Conservation (phyloP, 2,113 vertebrate species). For the Sphyrna mokarran region DNA sequence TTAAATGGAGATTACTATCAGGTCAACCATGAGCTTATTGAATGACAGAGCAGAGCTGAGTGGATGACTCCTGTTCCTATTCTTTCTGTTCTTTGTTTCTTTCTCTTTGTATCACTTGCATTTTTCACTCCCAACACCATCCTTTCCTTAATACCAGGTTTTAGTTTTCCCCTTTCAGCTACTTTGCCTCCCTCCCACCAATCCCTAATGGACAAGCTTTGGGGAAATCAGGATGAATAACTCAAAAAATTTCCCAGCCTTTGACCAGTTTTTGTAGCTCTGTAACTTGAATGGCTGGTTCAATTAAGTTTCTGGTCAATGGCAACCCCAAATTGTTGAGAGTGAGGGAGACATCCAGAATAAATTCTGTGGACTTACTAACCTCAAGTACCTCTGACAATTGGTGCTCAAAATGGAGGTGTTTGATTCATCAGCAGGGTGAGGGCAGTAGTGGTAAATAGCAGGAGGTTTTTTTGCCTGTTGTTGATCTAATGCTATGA, state of each 20-base stretch:
- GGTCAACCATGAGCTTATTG: too few relatives aligned
- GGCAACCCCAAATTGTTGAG: too few relatives aligned
- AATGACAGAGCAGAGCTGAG: too few relatives aligned
- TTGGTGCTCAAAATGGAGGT: not conserved
- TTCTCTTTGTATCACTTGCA: not conserved
- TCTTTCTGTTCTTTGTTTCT: not conserved
- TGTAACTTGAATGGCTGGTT: too few relatives aligned
- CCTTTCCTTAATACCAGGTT: not conserved
- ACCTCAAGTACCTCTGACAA: not conserved
- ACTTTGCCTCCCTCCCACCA: not conserved
- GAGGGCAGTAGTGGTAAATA: not conserved
- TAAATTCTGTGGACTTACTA: not conserved
- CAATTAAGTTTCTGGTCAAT: too few relatives aligned
- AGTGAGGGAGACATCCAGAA: not conserved
- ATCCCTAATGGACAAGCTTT: not conserved
- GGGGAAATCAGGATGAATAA: too few relatives aligned
- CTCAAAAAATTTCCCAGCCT: too few relatives aligned
- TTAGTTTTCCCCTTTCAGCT: not conserved
- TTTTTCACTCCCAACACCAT: not conserved
- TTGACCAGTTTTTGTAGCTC: too few relatives aligned
- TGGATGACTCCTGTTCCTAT: not conserved
- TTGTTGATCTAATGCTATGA: not conserved
- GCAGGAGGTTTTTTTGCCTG: not conserved
- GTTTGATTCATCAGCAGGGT: not conserved
- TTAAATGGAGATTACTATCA: too few relatives aligned